Conservation (phyloP, 2,113 vertebrate genomes). For the Polypterus senegalus region DNA sequence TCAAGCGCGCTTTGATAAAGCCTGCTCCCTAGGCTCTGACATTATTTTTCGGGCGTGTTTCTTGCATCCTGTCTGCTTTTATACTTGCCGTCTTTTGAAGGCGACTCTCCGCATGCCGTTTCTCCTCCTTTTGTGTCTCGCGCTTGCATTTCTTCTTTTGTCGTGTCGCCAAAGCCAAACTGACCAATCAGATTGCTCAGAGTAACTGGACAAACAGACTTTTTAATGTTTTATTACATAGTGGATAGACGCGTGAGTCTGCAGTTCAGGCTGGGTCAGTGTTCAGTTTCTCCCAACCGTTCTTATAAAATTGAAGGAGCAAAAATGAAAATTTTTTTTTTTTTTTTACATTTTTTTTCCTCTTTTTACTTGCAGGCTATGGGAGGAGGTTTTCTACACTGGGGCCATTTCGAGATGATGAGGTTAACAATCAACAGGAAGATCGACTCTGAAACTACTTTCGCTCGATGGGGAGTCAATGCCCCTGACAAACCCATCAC, state of each 20-base stretch:
- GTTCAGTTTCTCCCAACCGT: neutral
- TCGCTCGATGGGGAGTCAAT: conserved; percentile 71
- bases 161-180: no score
- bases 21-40: no score
- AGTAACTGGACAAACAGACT: neutral
- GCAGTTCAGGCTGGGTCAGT: neutral
- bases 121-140: no score
- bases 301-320: neutral
- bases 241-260: neutral
- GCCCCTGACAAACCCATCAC: conserved; percentile 74
- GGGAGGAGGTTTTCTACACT: conserved; percentile 81
- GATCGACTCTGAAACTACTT: conserved; percentile 65
- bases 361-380: conserved; percentile 50
- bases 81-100: no score
- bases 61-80: no score
- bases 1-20: no score
- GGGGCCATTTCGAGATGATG: conserved; percentile 95
- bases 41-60: no score
- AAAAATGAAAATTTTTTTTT: neutral
- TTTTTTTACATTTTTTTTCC: neutral
- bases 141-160: no score
- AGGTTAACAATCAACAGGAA: conserved; percentile 75
- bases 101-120: no score
- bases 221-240: neutral
- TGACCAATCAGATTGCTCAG: no score